A percentile compares a stretch with the other conserved stretches of the same genome.
Conservation (phyloP, 2,888 invertebrate genomes). For the Tenthredo notha region DNA sequence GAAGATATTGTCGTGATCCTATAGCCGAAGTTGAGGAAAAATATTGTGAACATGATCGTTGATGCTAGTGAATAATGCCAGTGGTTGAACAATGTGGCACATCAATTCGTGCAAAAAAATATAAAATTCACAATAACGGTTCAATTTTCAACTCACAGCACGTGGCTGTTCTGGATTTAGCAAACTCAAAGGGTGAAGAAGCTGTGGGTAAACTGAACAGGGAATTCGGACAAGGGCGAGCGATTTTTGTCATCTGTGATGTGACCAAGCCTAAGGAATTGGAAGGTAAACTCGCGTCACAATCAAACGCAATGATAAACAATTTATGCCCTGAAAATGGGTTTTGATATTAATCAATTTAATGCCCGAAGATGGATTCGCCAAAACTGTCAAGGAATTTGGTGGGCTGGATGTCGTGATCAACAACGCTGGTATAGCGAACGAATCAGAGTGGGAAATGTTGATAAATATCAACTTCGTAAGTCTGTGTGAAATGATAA, state of each 20-base stretch:
- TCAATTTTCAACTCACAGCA: conserved; percentile 55
- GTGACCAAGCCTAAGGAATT: conserved; percentile 70
- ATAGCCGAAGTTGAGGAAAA: neutral
- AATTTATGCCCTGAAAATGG: neutral
- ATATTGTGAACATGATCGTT: neutral
- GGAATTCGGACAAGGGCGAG: conserved; percentile 71
- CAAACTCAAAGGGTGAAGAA: conserved; percentile 66
- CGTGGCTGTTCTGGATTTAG: conserved; percentile 71
- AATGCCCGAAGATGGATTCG: conserved; percentile 74
- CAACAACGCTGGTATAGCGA: conserved; percentile 75
- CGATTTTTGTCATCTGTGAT: conserved; percentile 70
- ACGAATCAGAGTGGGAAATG: conserved; percentile 73
- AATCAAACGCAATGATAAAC: neutral
- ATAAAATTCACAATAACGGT: neutral
- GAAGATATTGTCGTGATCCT: neutral
- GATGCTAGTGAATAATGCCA: neutral
- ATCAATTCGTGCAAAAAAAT: neutral
- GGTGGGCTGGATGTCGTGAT: conserved; percentile 81
- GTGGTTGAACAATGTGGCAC: neutral
- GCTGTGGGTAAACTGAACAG: conserved; percentile 67
- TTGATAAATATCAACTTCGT: conserved; percentile 77
- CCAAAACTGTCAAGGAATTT: conserved; percentile 76
- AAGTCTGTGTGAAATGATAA: conserved; percentile 55
- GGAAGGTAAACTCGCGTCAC: conserved; percentile 65
- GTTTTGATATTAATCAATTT: neutral